These are phyloP conservation scores for Cebus imitator DNA, from an alignment of 2,113 vertebrate species.

Conservation along the genomic window DNA sequence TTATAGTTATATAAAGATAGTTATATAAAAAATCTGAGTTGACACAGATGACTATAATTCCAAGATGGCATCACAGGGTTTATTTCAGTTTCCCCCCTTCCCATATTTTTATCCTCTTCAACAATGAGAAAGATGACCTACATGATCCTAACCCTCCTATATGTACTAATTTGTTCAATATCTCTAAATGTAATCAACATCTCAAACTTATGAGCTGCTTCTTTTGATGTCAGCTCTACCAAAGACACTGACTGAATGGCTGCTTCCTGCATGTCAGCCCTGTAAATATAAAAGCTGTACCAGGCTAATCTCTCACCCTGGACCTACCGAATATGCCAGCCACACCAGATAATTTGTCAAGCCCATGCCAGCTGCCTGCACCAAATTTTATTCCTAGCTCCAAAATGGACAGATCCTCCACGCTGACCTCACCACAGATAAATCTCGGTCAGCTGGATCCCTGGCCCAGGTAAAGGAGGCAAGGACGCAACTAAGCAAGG, in stretches of 20 bases:
- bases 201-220: neutral
- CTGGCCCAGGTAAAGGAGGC: neutral
- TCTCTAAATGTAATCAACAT: neutral
- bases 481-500: neutral
- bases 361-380: neutral
- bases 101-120: neutral
- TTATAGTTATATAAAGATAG: neutral
- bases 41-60: neutral
- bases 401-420: neutral
- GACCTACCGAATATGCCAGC: neutral
- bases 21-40: neutral
- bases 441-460: neutral
- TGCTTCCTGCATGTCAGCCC: neutral
- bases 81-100: neutral
- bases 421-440: neutral
- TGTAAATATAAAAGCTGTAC: neutral
- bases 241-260: neutral
- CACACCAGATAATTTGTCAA: neutral
- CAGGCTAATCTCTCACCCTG: neutral
- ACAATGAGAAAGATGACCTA: neutral
- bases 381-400: neutral
- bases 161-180: neutral
- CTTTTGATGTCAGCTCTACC: neutral
- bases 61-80: neutral
- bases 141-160: neutral